Evolutionary conservation across 2,888 invertebrate species (phyloP).

Genomic region (Escarpia spicata): DNA sequence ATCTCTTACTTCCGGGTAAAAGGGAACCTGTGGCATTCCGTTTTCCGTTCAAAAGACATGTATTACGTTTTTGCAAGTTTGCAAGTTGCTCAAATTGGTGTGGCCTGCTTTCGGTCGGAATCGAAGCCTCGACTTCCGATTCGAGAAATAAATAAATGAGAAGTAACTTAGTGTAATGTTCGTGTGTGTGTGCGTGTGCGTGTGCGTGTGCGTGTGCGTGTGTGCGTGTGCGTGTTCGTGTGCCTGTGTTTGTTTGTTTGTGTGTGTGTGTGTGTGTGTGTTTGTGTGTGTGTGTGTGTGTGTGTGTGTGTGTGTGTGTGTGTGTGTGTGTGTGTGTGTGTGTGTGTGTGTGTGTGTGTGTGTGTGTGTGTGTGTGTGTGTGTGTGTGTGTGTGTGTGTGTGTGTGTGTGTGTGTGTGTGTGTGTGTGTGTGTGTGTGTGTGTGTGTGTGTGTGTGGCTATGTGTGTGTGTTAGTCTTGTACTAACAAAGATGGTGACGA

Average conservation of each 20-base stretch:
- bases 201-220: constrained; percentile 28
- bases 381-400: constrained; percentile 22
- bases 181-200: constrained; percentile 14
- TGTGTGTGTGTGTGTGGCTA: constrained; percentile 25
- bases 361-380: too few species aligned
- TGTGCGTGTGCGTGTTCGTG: constrained; percentile 32
- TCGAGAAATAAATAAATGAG: too few species aligned
- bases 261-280: too few species aligned
- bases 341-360: constrained; percentile 27
- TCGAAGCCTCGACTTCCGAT: neutral
- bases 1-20: too few species aligned
- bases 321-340: constrained; percentile 26
- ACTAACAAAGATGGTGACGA: constrained; percentile 24
- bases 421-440: constrained; percentile 34
- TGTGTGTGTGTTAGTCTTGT: constrained; percentile 25
- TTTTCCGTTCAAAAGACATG: too few species aligned
- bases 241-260: too few species aligned
- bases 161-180: neutral
- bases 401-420: constrained; percentile 27
- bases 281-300: constrained; percentile 28
- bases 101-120: too few species aligned
- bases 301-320: constrained; percentile 18
- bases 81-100: too few species aligned
- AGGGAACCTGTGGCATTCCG: too few species aligned
- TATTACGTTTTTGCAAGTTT: too few species aligned